These are phyloP conservation scores for Leptopilina drosophilae DNA, from an alignment of 2,888 invertebrate species.

Conservation along the genomic window DNA sequence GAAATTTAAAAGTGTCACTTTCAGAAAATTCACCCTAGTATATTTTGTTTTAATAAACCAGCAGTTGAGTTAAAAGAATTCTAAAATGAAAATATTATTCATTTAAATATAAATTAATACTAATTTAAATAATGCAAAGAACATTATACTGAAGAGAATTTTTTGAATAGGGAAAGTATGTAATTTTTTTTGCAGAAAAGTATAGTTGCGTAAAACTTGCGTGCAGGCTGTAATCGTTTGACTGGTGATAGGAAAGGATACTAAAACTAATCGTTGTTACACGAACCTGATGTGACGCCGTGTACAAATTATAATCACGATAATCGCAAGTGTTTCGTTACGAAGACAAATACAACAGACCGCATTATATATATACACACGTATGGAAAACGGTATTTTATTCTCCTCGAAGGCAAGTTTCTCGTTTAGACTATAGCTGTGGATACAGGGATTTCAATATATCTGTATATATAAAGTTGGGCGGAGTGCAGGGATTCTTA, in stretches of 20 bases:
- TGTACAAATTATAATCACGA: constrained; percentile 57
- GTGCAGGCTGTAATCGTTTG: constrained; percentile 33
- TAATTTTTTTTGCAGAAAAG: neutral
- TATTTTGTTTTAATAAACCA: too few species aligned
- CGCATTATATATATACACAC: constrained; percentile 47
- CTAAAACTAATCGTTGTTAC: constrained; percentile 51
- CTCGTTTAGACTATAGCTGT: constrained; percentile 41
- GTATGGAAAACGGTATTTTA: constrained; percentile 51
- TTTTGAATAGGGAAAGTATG: constrained; percentile 7
- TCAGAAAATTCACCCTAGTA: too few species aligned
- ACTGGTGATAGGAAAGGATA: constrained; percentile 44
- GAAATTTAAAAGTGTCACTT: too few species aligned
- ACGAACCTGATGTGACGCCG: constrained; percentile 48
- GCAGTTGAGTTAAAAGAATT: too few species aligned
- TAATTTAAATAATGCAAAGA: neutral
- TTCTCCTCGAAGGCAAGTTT: constrained; percentile 45
- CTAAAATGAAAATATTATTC: too few species aligned
- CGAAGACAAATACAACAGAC: constrained; percentile 56
- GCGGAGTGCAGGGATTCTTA: constrained; percentile 50
- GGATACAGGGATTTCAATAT: constrained; percentile 45
- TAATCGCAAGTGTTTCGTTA: constrained; percentile 57
- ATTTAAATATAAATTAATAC: too few species aligned
- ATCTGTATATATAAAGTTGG: constrained; percentile 45
- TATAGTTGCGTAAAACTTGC: constrained; percentile 29
- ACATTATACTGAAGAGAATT: neutral